Conservation (phyloP, 2,113 vertebrate genomes). For the Maccullochella peelii region DNA sequence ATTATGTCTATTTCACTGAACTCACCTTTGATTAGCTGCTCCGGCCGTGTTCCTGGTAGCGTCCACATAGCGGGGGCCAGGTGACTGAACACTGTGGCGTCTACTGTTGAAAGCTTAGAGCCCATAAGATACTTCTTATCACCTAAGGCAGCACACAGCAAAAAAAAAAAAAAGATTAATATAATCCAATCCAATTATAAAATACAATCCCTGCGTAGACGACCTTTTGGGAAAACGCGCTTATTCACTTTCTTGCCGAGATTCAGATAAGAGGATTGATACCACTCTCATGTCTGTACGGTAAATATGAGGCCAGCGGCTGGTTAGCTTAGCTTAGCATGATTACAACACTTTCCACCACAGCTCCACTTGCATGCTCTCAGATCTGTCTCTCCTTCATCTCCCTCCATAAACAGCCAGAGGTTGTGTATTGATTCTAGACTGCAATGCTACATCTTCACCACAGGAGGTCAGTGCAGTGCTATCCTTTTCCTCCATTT, state of each 20-base stretch:
- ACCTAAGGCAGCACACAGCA: constrained; percentile 80
- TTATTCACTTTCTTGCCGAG: background rate
- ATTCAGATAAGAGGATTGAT: background rate
- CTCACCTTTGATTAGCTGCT: constrained; percentile 95
- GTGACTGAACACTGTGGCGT: constrained; percentile 96
- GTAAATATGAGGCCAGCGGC: background rate
- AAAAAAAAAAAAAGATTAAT: no score
- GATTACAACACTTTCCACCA: background rate
- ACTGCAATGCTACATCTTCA: background rate
- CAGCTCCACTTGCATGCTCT: background rate
- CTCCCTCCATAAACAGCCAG: background rate
- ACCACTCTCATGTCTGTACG: background rate
- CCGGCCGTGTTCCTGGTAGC: constrained; percentile 93
- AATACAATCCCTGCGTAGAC: background rate
- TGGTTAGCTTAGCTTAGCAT: background rate
- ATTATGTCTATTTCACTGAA: background rate
- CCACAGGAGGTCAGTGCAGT: constrained; percentile 61
- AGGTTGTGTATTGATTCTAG: background rate
- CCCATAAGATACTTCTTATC: constrained; percentile 99
- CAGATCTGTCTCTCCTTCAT: background rate
- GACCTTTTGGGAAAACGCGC: background rate
- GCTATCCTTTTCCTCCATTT: background rate
- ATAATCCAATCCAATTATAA: no score
- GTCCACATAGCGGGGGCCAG: constrained; percentile 99
- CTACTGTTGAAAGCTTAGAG: constrained; percentile 91